phyloP scores from a whole-genome alignment of 2,888 invertebrate species.

The Panopea generosa region DNA sequence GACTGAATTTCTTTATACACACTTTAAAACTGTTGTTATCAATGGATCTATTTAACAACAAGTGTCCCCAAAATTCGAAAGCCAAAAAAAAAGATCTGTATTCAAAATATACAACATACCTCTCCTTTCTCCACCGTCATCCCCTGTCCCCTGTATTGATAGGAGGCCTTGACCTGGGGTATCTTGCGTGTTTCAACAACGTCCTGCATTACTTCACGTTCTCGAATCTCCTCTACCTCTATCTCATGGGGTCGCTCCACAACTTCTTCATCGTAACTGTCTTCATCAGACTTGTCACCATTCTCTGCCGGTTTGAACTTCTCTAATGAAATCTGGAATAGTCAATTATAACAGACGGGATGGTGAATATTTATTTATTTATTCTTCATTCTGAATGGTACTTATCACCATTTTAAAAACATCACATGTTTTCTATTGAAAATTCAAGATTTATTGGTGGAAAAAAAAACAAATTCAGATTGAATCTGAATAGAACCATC shows the following conservation, averaged over 20 bases:
- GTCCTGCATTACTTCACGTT: constrained; percentile 93
- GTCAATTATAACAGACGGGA: not conserved
- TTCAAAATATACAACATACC: constrained; percentile 86
- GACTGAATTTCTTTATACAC: too few relatives aligned
- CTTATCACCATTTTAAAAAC: too few relatives aligned
- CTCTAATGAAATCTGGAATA: constrained; percentile 80
- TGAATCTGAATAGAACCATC: too few relatives aligned
- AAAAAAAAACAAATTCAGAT: too few relatives aligned
- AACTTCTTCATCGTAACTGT: constrained; percentile 88
- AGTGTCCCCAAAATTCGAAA: too few relatives aligned
- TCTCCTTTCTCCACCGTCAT: constrained; percentile 97
- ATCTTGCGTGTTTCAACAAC: constrained; percentile 94
- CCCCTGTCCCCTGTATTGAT: constrained; percentile 96
- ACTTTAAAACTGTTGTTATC: too few relatives aligned
- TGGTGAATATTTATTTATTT: too few relatives aligned
- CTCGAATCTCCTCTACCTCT: constrained; percentile 94
- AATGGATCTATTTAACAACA: too few relatives aligned
- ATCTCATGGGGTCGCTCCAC: constrained; percentile 95
- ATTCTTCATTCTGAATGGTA: too few relatives aligned
- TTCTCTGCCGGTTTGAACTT: constrained; percentile 82
- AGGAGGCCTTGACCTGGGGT: constrained; percentile 92
- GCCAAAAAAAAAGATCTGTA: too few relatives aligned
- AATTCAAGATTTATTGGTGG: too few relatives aligned
- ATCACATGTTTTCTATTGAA: too few relatives aligned
- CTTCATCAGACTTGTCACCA: constrained; percentile 73